These are phyloP conservation scores for Apomyelois bistriatella DNA, from an alignment of 2,888 invertebrate species.

Conservation along the genomic window DNA sequence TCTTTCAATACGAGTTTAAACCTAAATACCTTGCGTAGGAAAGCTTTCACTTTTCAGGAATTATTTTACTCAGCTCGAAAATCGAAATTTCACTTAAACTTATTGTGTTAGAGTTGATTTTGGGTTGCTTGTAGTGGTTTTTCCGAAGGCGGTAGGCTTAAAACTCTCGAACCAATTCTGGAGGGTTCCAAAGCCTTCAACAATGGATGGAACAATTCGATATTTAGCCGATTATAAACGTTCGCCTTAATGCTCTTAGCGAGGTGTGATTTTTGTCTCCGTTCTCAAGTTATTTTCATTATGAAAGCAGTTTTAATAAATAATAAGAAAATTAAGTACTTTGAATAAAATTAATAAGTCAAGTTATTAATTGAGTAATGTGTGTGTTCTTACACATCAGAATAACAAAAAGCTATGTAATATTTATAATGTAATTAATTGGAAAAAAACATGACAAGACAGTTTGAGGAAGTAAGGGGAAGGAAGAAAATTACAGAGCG, in stretches of 20 bases:
- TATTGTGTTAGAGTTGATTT: constrained; percentile 37
- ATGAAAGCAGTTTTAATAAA: background rate
- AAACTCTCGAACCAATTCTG: constrained; percentile 75
- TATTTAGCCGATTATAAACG: constrained; percentile 78
- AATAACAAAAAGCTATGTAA: too few species aligned
- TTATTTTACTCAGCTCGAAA: constrained; percentile 46
- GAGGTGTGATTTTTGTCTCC: constrained; percentile 67
- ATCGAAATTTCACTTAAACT: constrained; percentile 43
- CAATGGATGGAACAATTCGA: constrained; percentile 77
- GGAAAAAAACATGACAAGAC: too few species aligned
- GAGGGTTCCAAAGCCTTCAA: constrained; percentile 63
- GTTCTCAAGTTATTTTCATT: constrained; percentile 25
- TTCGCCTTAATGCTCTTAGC: constrained; percentile 72
- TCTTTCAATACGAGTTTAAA: constrained; percentile 79
- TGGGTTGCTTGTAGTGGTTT: constrained; percentile 39
- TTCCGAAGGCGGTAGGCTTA: constrained; percentile 73
- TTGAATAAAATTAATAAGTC: too few species aligned
- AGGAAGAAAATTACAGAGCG: too few species aligned
- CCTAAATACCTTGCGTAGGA: constrained; percentile 77
- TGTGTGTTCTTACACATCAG: too few species aligned
- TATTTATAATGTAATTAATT: too few species aligned
- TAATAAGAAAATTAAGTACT: too few species aligned
- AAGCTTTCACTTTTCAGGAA: constrained; percentile 80
- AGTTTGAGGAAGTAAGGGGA: too few species aligned
- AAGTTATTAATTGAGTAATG: too few species aligned